phyloP scores from a whole-genome alignment of 2,797 vertebrate genomes.

The Manis crassicaudata region DNA sequence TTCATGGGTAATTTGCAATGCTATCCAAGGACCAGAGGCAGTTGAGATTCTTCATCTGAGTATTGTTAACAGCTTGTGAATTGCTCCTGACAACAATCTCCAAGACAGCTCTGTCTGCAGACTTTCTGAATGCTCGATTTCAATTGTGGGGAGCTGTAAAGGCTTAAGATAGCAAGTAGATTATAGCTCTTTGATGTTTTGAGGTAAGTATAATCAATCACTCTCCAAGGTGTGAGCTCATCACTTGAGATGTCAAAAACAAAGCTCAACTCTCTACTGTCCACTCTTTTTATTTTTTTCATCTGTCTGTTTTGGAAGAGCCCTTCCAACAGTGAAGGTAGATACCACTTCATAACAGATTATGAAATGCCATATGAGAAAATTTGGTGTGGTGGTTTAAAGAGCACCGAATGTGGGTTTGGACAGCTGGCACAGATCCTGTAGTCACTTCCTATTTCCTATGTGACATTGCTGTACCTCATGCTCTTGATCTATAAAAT shows the following conservation, averaged over 20 bases:
- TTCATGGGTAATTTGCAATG: background rate
- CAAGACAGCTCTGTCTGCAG: background rate
- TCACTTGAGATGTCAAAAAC: background rate
- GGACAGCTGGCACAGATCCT: background rate
- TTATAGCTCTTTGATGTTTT: background rate
- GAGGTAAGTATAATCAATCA: background rate
- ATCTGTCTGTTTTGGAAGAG: constrained; percentile 8
- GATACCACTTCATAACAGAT: background rate
- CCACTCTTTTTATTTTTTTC: background rate
- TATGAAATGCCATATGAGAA: background rate
- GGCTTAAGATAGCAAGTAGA: background rate
- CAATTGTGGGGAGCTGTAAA: background rate
- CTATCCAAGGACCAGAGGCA: background rate
- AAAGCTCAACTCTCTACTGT: background rate
- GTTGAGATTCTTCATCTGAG: background rate
- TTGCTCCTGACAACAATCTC: background rate
- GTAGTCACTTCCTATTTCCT: background rate
- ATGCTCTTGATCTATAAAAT: background rate
- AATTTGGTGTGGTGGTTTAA: background rate
- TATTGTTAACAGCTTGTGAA: background rate
- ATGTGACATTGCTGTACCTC: background rate
- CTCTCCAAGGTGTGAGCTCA: constrained; percentile 10
- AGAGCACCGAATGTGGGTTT: background rate
- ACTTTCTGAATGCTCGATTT: background rate
- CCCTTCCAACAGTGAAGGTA: background rate